These are phyloP conservation scores for Acleris emargana DNA, from an alignment of 2,888 invertebrate species.

Conservation along the genomic window DNA sequence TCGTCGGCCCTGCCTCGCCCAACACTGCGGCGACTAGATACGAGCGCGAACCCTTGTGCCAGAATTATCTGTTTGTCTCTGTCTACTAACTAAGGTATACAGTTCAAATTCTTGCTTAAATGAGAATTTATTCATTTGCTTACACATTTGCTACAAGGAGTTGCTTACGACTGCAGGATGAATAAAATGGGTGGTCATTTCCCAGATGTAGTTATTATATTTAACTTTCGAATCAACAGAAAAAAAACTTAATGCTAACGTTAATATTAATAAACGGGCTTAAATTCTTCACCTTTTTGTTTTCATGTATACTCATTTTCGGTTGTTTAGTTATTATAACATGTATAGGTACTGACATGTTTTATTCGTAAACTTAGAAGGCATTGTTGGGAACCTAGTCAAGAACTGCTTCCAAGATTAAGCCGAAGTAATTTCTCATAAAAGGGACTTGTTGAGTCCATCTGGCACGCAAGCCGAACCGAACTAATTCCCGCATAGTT, in stretches of 20 bases:
- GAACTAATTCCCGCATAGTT: conserved; percentile 76
- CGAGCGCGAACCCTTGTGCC: conserved; percentile 7
- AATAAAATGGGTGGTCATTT: not conserved
- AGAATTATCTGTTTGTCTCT: conserved; percentile 29
- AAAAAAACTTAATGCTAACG: too few species aligned
- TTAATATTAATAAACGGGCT: too few species aligned
- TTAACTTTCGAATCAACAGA: too few species aligned
- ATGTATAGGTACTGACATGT: conserved; percentile 8
- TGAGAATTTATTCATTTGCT: not conserved
- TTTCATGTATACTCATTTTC: too few species aligned
- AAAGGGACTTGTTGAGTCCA: conserved; percentile 68
- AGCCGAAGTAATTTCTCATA: conserved; percentile 50
- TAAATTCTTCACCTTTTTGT: not conserved
- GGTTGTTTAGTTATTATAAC: conserved; percentile 1
- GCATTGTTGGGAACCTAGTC: conserved; percentile 34
- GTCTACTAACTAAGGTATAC: conserved; percentile 9
- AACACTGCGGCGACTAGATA: conserved; percentile 35
- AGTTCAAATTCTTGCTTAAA: conserved; percentile 2
- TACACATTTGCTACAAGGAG: not conserved
- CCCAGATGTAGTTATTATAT: too few species aligned
- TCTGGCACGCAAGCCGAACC: conserved; percentile 67
- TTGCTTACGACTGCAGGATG: not conserved
- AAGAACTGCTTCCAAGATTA: conserved; percentile 39
- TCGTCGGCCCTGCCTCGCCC: conserved; percentile 41
- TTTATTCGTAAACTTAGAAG: conserved; percentile 15